Conservation (phyloP, 2,797 vertebrate genomes). For the Pagetopsis macropterus region DNA sequence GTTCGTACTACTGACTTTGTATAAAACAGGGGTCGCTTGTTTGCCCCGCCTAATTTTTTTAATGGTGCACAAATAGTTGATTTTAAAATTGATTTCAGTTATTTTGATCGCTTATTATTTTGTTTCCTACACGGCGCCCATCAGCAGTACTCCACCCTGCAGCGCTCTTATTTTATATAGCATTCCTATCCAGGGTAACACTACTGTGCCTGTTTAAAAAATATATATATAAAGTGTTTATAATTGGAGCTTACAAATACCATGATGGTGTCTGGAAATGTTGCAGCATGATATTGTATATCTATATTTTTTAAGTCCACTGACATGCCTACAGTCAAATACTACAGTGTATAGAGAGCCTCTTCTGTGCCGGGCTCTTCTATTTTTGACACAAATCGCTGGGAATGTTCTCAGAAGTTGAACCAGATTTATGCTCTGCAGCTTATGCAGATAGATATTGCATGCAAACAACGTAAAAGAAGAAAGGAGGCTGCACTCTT, state of each 20-base stretch:
- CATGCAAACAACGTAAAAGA: slow-evolving; percentile 6
- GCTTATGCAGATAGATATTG: slow-evolving; percentile 7
- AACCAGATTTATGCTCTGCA: slow-evolving; percentile 16
- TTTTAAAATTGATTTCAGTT: slow-evolving; percentile 89
- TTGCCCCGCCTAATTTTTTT: slow-evolving; percentile 80
- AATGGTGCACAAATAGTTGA: slow-evolving; percentile 83
- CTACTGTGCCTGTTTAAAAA: slow-evolving; percentile 89
- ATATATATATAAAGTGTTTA: slow-evolving; percentile 75
- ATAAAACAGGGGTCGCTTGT: slow-evolving; percentile 81
- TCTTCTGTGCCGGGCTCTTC: slow-evolving; percentile 52
- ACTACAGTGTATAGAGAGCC: slow-evolving; percentile 46
- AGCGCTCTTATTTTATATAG: slow-evolving; percentile 75
- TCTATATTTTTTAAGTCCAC: slow-evolving; percentile 78
- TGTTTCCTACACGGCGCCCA: slow-evolving; percentile 55
- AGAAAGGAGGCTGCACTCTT: not conserved
- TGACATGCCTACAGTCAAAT: slow-evolving; percentile 62
- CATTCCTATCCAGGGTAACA: slow-evolving; percentile 88
- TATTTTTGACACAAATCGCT: slow-evolving; percentile 60
- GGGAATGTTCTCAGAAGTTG: slow-evolving; percentile 42
- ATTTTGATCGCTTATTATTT: slow-evolving; percentile 31
- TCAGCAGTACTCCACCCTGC: slow-evolving; percentile 72
- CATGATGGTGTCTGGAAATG: slow-evolving; percentile 72
- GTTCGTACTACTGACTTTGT: slow-evolving; percentile 95
- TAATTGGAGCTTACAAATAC: slow-evolving; percentile 71
- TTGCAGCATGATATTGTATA: slow-evolving; percentile 74